Conservation (phyloP, 2,888 invertebrate species). For the Cepaea hortensis region DNA sequence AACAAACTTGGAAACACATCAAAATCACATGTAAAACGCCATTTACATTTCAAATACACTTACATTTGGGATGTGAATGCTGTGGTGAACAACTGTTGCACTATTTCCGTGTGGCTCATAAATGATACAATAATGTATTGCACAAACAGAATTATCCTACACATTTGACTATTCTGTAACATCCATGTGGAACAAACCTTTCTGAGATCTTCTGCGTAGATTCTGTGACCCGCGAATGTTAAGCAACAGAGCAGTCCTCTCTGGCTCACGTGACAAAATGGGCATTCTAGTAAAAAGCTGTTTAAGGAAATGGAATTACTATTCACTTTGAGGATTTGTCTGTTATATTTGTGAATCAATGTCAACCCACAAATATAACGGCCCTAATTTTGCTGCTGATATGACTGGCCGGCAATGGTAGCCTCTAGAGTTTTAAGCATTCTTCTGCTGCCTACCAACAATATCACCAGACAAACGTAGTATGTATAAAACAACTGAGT, state of each 20-base stretch:
- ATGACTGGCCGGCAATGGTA: slow-evolving; percentile 23
- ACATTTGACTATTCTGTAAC: too few species aligned
- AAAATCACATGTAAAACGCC: too few species aligned
- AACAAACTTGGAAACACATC: too few species aligned
- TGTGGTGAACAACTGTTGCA: too few species aligned
- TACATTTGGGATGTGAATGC: too few species aligned
- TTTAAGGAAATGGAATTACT: background rate
- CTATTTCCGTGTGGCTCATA: background rate
- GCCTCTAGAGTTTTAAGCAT: slow-evolving; percentile 12
- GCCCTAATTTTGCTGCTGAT: slow-evolving; percentile 40
- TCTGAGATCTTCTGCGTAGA: slow-evolving; percentile 21
- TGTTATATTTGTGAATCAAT: background rate
- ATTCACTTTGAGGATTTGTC: background rate
- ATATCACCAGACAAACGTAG: background rate
- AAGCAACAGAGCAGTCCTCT: slow-evolving; percentile 36
- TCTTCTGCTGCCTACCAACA: slow-evolving; percentile 24
- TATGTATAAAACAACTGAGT: too few species aligned
- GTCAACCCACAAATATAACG: background rate
- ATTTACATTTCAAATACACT: too few species aligned
- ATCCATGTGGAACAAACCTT: slow-evolving; percentile 31
- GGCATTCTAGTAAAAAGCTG: slow-evolving; percentile 38
- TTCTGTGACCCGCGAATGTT: slow-evolving; percentile 40
- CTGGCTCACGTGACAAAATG: slow-evolving; percentile 34
- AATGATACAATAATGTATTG: background rate
- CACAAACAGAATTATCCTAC: too few species aligned